Percentiles rank a stretch among this genome's conserved stretches.
Evolutionary conservation across 2,888 invertebrate species (phyloP).

Genomic region (Hyppa rectilinea): DNA sequence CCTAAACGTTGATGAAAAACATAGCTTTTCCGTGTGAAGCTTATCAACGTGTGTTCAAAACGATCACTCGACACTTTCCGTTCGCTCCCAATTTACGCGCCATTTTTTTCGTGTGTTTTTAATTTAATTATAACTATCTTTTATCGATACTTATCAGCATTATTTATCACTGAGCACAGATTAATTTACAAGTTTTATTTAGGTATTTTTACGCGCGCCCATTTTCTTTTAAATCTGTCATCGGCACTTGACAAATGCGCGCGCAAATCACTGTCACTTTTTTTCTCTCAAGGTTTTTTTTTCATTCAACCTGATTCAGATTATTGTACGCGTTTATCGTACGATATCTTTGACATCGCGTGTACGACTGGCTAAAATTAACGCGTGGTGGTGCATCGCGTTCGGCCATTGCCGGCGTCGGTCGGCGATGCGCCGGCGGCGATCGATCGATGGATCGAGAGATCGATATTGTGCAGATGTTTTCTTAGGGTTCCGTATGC

Average conservation of each 20-base stretch:
- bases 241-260: slow-evolving; percentile 55
- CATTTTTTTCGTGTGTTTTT: slow-evolving; percentile 25
- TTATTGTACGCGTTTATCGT: slow-evolving; percentile 72
- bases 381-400: slow-evolving; percentile 77
- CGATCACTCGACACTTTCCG: slow-evolving; percentile 52
- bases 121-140: slow-evolving; percentile 17
- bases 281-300: slow-evolving; percentile 38
- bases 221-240: slow-evolving; percentile 59
- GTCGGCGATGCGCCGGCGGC: slow-evolving; percentile 57
- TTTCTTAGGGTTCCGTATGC: slow-evolving; percentile 67
- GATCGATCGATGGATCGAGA: slow-evolving; percentile 67
- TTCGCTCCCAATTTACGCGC: slow-evolving; percentile 38
- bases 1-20: slow-evolving; percentile 76
- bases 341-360: slow-evolving; percentile 84
- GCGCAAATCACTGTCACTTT: slow-evolving; percentile 59
- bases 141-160: slow-evolving; percentile 21
- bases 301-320: slow-evolving; percentile 52
- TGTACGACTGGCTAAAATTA: slow-evolving; percentile 89
- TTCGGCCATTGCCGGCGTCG: slow-evolving; percentile 66
- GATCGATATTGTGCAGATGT: slow-evolving; percentile 79
- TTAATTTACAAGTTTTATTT: slow-evolving; percentile 35
- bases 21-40: slow-evolving; percentile 71
- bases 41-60: slow-evolving; percentile 63
- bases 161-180: slow-evolving; percentile 26
- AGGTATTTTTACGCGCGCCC: slow-evolving; percentile 22